These are phyloP conservation scores for Ooceraea biroi DNA, from an alignment of 1,140 invertebrate species.

Conservation along the genomic window DNA sequence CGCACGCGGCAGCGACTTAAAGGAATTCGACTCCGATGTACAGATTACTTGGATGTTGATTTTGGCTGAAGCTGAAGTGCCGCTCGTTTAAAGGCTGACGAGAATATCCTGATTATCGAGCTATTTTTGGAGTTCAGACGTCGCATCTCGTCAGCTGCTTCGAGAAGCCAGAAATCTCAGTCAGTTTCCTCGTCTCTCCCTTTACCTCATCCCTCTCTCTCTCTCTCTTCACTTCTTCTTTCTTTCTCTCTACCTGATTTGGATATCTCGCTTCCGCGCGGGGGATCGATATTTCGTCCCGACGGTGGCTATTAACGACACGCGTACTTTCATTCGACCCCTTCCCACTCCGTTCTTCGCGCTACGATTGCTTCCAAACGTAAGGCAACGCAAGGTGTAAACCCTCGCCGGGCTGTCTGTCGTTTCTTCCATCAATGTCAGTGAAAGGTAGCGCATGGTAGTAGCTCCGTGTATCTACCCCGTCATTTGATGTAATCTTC, in stretches of 20 bases:
- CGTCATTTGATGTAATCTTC: neutral
- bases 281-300: slow-evolving; percentile 54
- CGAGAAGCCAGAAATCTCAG: slow-evolving; percentile 31
- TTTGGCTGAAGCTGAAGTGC: slow-evolving; percentile 12
- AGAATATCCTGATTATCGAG: slow-evolving; percentile 7
- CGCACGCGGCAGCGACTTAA: slow-evolving; percentile 51
- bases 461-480: neutral
- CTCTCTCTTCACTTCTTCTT: neutral
- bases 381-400: slow-evolving; percentile 42
- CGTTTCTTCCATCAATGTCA: slow-evolving; percentile 47
- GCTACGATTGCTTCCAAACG: slow-evolving; percentile 53
- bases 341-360: slow-evolving; percentile 25
- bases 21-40: slow-evolving; percentile 13
- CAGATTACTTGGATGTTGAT: neutral
- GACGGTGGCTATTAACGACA: slow-evolving; percentile 54
- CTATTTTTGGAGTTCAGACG: slow-evolving; percentile 5
- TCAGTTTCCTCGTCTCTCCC: neutral
- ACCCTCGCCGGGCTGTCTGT: neutral
- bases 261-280: slow-evolving; percentile 32
- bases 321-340: slow-evolving; percentile 49
- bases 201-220: too few species aligned
- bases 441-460: neutral
- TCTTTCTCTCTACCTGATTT: slow-evolving; percentile 22
- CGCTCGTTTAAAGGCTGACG: slow-evolving; percentile 9
- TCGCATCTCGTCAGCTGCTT: neutral